Percentiles rank a stretch among this genome's conserved stretches.
phyloP scores from a whole-genome alignment of 2,113 vertebrate species.

The Poeciliopsis prolifica region DNA sequence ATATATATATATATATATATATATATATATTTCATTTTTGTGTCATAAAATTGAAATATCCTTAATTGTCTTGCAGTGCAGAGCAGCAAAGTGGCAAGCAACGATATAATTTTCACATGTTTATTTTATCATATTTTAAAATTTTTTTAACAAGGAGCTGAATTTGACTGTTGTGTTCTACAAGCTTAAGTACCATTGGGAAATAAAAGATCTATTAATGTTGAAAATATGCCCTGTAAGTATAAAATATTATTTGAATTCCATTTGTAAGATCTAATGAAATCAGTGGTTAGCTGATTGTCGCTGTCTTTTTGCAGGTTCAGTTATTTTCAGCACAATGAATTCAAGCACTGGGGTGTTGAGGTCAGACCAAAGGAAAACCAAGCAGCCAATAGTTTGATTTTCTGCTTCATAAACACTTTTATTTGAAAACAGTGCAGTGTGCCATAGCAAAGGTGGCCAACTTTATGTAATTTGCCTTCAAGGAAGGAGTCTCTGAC shows the following conservation, averaged over 20 bases:
- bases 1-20: too few species aligned
- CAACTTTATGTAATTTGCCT: slow-evolving; percentile 71
- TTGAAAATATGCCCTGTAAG: not conserved
- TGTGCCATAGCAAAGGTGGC: slow-evolving; percentile 58
- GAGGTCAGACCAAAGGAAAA: slow-evolving; percentile 67
- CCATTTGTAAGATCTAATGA: slow-evolving; percentile 27
- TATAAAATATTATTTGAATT: not conserved
- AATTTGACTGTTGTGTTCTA: too few species aligned
- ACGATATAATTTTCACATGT: not conserved
- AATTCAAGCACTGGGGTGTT: slow-evolving; percentile 62
- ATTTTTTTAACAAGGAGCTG: not conserved
- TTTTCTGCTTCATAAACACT: slow-evolving; percentile 79
- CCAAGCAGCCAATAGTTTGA: slow-evolving; percentile 70
- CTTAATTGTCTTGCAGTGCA: too few species aligned
- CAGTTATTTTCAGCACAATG: slow-evolving; percentile 71
- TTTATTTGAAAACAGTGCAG: slow-evolving; percentile 67
- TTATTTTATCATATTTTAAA: not conserved
- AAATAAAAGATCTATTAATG: not conserved
- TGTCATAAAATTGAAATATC: too few species aligned
- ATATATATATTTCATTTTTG: too few species aligned
- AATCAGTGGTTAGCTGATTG: slow-evolving; percentile 37
- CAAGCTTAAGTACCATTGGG: too few species aligned
- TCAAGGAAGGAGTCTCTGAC: slow-evolving; percentile 53
- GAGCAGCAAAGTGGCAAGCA: too few species aligned
- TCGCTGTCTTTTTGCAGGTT: slow-evolving; percentile 42